phyloP scores from a whole-genome alignment of 2,113 vertebrate genomes.

The Heptranchias perlo region DNA sequence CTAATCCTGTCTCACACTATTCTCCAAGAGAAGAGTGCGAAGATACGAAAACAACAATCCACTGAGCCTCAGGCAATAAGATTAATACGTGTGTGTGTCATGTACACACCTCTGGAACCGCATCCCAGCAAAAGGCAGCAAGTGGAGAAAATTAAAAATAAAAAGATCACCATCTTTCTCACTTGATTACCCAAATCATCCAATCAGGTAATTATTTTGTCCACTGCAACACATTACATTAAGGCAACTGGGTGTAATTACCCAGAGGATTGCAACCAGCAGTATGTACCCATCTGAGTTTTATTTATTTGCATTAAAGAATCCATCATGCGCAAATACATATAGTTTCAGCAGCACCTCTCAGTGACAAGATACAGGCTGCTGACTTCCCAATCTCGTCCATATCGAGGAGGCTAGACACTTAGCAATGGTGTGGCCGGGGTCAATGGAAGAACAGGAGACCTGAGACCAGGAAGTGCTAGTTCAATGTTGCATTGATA shows the following conservation, averaged over 20 bases:
- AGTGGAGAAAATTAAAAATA: not conserved
- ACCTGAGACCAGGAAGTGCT: not conserved
- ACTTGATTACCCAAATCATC: too few relatives aligned
- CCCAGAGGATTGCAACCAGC: not conserved
- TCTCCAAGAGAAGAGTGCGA: not conserved
- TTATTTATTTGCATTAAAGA: not conserved
- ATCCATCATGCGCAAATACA: not conserved
- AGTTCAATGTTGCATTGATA: not conserved
- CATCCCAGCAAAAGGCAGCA: not conserved
- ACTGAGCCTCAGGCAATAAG: not conserved
- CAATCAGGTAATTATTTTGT: not conserved
- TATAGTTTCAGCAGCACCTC: constrained; percentile 4
- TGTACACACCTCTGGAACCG: not conserved
- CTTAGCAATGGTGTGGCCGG: not conserved
- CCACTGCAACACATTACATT: not conserved
- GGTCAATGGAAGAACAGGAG: not conserved
- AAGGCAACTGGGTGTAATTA: not conserved
- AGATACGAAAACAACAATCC: not conserved
- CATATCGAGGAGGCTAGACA: not conserved
- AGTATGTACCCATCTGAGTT: not conserved
- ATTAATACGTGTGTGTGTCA: not conserved
- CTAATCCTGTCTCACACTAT: not conserved
- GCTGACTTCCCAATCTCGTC: not conserved
- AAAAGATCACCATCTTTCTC: not conserved
- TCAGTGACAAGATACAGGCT: not conserved